Base-by-base conservation (phyloP, 2,113 vertebrate genomes). In the Sisor rabdophorus region DNA sequence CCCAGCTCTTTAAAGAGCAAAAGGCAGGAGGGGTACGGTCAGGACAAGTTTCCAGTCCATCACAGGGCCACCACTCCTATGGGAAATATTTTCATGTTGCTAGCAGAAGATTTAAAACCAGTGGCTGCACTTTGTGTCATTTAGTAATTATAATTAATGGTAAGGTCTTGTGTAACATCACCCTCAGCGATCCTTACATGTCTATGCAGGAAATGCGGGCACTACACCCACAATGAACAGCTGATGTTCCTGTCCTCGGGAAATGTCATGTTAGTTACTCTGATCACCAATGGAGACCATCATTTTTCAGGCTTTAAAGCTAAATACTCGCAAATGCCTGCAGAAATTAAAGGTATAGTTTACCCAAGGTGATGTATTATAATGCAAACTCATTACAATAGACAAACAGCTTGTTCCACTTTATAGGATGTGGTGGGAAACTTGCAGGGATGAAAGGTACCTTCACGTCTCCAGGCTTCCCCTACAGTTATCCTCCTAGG, bases 301-400 rank as follows among this genome's bases (percentile, higher is more conserved):
- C 92, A 95, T 75, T 93, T 93, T 71, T 94, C 94, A 0, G 96
- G 96, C 8, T 97, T 99, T 84, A 91, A 90, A 58, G 96, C 95
- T 0, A 79, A 83, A 50, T 95, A 93, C 88, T 93, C 91, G 44
- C 96, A 99, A 91, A 84, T 98, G 54, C 89, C 93, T 0, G 82
- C 86, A 72, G 80, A 55, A 61, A 77, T 87, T 8, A 50, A 19
- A 80, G 82, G 91, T 91, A 86, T 11, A 53, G 32, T 76, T 72
- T 67, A 48, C 19, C 12, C 11, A 58, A 44, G 20, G 7, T 30
- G 20, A 53, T 19, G 19, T 3, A 36, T 36, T 36, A 36, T 36
- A 36, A n/a, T n/a, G n/a, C n/a, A n/a, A n/a, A n/a, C n/a, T n/a
- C 7, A 73, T 50, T 50, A 55, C 28, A 15, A 36, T 44, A 26